Percentiles rank a stretch among this genome's conserved stretches.
phyloP scores from a whole-genome alignment of 2,797 vertebrate genomes.

The Cetoscarus ocellatus region DNA sequence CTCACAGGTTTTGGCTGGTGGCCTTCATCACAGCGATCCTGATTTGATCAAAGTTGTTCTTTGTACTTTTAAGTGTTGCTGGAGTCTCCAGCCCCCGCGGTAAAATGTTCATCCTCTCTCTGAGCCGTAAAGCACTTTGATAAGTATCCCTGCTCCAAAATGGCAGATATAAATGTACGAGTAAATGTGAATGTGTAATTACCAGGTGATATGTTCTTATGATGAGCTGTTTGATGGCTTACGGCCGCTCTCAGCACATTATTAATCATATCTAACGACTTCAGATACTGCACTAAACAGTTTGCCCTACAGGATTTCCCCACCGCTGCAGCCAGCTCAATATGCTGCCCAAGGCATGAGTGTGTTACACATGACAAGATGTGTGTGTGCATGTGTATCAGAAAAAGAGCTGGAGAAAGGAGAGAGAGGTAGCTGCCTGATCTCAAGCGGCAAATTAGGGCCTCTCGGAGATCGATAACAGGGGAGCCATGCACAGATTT shows the following conservation, averaged over 20 bases:
- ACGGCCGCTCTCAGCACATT: conserved; percentile 59
- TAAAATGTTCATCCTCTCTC: conserved; percentile 29
- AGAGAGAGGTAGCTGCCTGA: conserved; percentile 68
- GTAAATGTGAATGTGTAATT: conserved; percentile 62
- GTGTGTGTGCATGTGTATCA: conserved; percentile 36
- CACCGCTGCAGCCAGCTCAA: conserved; percentile 70
- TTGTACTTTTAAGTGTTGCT: neutral
- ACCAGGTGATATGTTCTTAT: conserved; percentile 67
- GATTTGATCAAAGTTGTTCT: neutral
- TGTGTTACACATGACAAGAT: conserved; percentile 58
- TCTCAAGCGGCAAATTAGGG: conserved; percentile 88
- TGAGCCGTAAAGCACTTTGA: conserved; percentile 22
- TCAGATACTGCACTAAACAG: conserved; percentile 79
- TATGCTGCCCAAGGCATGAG: conserved; percentile 75
- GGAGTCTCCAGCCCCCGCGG: conserved; percentile 2
- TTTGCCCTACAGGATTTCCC: conserved; percentile 78
- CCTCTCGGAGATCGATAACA: conserved; percentile 86
- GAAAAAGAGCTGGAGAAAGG: conserved; percentile 25
- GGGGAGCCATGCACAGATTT: conserved; percentile 83
- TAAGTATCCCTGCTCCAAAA: conserved; percentile 41
- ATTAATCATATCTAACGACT: conserved; percentile 79
- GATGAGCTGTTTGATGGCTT: conserved; percentile 74
- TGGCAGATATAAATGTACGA: conserved; percentile 52
- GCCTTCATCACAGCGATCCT: neutral
- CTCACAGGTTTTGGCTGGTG: neutral